These are phyloP conservation scores for Caenorhabditis virilis DNA, from an alignment of 2,888 invertebrate genomes.

Conservation along the genomic window DNA sequence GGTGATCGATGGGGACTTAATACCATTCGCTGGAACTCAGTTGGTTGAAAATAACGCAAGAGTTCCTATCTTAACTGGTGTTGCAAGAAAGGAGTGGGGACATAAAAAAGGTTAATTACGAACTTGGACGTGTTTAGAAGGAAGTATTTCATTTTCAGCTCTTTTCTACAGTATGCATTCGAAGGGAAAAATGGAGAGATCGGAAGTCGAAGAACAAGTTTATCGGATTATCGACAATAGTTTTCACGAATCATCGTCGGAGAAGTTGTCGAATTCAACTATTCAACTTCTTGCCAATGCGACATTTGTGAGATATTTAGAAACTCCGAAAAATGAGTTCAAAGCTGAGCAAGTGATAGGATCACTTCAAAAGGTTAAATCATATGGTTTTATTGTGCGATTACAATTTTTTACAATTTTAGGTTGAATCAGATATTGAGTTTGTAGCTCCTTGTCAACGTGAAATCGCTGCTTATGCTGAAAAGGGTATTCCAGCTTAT, in stretches of 20 bases:
- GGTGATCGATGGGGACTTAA: slow-evolving; percentile 67
- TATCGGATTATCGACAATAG: slow-evolving; percentile 60
- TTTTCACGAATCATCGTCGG: slow-evolving; percentile 44
- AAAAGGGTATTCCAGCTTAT: slow-evolving; percentile 56
- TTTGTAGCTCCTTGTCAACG: slow-evolving; percentile 67
- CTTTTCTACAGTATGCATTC: slow-evolving; percentile 64
- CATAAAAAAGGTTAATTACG: slow-evolving; percentile 67
- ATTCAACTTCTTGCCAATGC: slow-evolving; percentile 66
- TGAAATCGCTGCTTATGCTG: slow-evolving; percentile 62
- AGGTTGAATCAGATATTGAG: slow-evolving; percentile 68
- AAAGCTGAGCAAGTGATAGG: slow-evolving; percentile 45
- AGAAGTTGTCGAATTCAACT: slow-evolving; percentile 62
- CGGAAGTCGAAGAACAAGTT: slow-evolving; percentile 58
- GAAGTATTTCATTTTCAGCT: slow-evolving; percentile 44
- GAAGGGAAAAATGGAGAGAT: slow-evolving; percentile 46
- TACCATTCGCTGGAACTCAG: slow-evolving; percentile 54
- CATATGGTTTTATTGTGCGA: neutral
- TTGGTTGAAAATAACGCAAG: slow-evolving; percentile 56
- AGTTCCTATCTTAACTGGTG: slow-evolving; percentile 67
- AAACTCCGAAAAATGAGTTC: slow-evolving; percentile 47
- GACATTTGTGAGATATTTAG: slow-evolving; percentile 57
- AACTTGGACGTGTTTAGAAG: no score
- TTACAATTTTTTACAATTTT: slow-evolving; percentile 6
- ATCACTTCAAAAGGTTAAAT: slow-evolving; percentile 49
- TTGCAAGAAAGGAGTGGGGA: slow-evolving; percentile 68